Evolutionary conservation across 2,888 invertebrate genomes (phyloP).

Genomic region (Ferrisia virgata): DNA sequence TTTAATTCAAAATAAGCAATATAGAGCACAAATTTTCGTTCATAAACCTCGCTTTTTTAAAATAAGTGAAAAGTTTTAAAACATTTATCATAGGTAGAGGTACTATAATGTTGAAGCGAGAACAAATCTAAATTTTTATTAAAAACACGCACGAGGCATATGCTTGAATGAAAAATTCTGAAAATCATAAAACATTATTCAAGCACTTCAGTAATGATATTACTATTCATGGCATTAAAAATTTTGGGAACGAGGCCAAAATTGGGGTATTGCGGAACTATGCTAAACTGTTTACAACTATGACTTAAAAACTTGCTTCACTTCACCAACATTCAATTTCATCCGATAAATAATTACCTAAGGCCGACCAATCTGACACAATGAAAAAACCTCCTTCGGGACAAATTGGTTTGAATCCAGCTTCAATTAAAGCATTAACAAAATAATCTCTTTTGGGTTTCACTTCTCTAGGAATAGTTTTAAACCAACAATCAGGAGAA

Average conservation of each 20-base stretch:
- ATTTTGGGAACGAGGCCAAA: neutral
- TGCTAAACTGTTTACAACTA: neutral
- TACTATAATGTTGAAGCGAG: too few species aligned
- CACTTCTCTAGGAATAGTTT: constrained; percentile 70
- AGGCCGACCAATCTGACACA: constrained; percentile 67
- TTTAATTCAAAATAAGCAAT: too few species aligned
- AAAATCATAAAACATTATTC: too few species aligned
- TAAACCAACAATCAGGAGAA: constrained; percentile 77
- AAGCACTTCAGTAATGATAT: neutral
- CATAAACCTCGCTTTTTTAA: too few species aligned
- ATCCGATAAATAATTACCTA: constrained; percentile 46
- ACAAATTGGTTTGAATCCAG: constrained; percentile 84
- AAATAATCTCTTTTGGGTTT: constrained; percentile 75
- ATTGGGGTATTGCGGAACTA: neutral
- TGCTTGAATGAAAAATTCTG: too few species aligned
- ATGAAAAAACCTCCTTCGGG: constrained; percentile 98
- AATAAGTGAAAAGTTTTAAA: too few species aligned
- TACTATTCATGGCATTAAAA: neutral
- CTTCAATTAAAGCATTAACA: constrained; percentile 69
- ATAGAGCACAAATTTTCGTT: too few species aligned
- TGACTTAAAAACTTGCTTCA: too few species aligned
- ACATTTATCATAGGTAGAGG: too few species aligned
- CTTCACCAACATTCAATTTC: neutral
- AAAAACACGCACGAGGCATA: too few species aligned
- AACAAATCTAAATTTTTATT: too few species aligned